These are phyloP conservation scores for Cyclura pinguis DNA, from an alignment of 2,797 vertebrate species.

Conservation along the genomic window DNA sequence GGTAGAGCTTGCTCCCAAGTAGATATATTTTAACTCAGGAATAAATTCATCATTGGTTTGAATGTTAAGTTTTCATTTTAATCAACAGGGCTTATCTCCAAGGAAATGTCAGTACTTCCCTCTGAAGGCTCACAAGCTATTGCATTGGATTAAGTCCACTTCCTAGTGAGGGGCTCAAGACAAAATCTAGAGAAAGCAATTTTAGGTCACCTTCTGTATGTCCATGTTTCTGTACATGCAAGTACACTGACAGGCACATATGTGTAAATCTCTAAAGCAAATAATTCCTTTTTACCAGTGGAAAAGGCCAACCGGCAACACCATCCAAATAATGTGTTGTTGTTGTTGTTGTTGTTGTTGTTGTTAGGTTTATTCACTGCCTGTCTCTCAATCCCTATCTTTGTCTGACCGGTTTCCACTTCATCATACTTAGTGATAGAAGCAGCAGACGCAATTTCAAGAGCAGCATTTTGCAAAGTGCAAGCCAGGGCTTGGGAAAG, in stretches of 20 bases:
- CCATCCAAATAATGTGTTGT: background rate
- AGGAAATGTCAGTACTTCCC: background rate
- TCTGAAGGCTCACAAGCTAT: background rate
- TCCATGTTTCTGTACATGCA: background rate
- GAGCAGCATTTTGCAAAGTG: slow-evolving; percentile 57
- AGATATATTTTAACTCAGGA: background rate
- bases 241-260: background rate
- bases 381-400: background rate
- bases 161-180: background rate
- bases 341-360: background rate
- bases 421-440: background rate
- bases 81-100: background rate
- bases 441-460: slow-evolving; percentile 30
- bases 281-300: background rate
- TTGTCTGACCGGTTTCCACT: background rate
- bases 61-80: background rate
- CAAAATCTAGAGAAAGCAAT: background rate
- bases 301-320: background rate
- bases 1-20: background rate
- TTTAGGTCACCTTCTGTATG: background rate
- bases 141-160: background rate
- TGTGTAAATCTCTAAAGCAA: background rate
- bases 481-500: slow-evolving; percentile 26
- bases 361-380: background rate
- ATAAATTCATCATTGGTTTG: background rate